Percentiles rank a stretch among this genome's conserved stretches.
phyloP scores from a whole-genome alignment of 23 tunicate genomes.

The Trididemnum nubilum region DNA sequence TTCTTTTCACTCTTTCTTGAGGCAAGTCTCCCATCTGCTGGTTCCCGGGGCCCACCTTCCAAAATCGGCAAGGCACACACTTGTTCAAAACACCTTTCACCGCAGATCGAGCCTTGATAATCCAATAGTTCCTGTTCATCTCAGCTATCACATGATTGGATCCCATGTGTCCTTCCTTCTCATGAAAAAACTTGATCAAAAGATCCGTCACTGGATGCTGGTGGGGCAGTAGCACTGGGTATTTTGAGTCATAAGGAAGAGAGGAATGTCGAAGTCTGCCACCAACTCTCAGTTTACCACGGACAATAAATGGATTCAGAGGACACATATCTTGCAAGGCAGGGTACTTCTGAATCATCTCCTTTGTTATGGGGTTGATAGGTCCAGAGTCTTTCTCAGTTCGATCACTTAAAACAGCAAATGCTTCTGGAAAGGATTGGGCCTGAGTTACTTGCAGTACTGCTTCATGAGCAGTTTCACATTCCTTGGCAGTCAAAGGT shows the following conservation, averaged over 20 bases:
- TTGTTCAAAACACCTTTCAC: not conserved
- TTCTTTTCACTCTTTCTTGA: not conserved
- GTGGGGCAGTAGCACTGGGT: slow-evolving; percentile 1
- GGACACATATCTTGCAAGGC: not conserved
- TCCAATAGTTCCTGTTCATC: not conserved
- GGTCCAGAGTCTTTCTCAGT: too few relatives aligned
- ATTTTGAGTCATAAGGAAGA: not conserved
- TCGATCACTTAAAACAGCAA: too few relatives aligned
- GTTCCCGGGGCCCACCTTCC: not conserved
- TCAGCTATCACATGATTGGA: not conserved
- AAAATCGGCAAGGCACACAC: slow-evolving; percentile 5
- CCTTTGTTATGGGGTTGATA: not conserved
- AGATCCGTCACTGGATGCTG: slow-evolving; percentile 15
- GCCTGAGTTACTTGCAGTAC: too few relatives aligned
- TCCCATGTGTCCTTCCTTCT: slow-evolving; percentile 16
- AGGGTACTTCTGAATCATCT: not conserved
- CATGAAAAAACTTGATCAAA: not conserved
- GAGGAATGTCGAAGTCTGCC: slow-evolving; percentile 2
- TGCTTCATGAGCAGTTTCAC: too few relatives aligned
- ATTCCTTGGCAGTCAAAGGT: too few relatives aligned
- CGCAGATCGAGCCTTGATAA: not conserved
- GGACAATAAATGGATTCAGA: slow-evolving; percentile 3
- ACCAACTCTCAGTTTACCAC: slow-evolving; percentile 4
- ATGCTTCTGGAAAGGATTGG: too few relatives aligned
- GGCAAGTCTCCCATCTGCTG: slow-evolving; percentile 19